Conservation (phyloP, 2,888 invertebrate species). For the Dryobotodes eremita region DNA sequence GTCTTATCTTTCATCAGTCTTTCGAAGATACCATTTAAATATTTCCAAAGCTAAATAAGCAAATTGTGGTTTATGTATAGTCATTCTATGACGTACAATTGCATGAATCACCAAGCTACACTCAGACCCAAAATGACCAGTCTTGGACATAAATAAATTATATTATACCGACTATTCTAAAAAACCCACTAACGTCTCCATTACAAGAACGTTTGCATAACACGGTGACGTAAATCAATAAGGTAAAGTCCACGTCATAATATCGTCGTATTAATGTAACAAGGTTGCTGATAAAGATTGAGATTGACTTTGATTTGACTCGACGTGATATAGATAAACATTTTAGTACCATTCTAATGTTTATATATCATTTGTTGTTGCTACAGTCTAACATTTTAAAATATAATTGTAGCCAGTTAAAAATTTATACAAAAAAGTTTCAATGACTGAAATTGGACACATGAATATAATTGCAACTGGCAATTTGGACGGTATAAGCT, state of each 20-base stretch:
- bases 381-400: neutral
- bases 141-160: slow-evolving; percentile 28
- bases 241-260: slow-evolving; percentile 68
- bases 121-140: slow-evolving; percentile 6
- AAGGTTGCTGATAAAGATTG: slow-evolving; percentile 73
- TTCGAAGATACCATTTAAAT: slow-evolving; percentile 5
- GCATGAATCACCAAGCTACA: slow-evolving; percentile 37
- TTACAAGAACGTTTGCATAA: slow-evolving; percentile 61
- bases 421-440: neutral
- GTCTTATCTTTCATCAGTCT: neutral
- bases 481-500: slow-evolving; percentile 10
- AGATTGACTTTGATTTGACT: slow-evolving; percentile 79
- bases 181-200: slow-evolving; percentile 42
- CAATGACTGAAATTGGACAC: slow-evolving; percentile 11
- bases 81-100: slow-evolving; percentile 24
- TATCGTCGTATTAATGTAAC: slow-evolving; percentile 60
- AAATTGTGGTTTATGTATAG: neutral
- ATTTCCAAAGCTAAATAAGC: slow-evolving; percentile 38
- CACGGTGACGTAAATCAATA: slow-evolving; percentile 66
- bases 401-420: neutral
- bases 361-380: neutral
- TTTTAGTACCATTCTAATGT: slow-evolving; percentile 8
- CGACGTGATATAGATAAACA: slow-evolving; percentile 64
- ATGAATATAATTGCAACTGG: slow-evolving; percentile 15
- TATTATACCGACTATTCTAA: slow-evolving; percentile 34